phyloP scores from a whole-genome alignment of 2,113 vertebrate species.

The Lagopus leucura region DNA sequence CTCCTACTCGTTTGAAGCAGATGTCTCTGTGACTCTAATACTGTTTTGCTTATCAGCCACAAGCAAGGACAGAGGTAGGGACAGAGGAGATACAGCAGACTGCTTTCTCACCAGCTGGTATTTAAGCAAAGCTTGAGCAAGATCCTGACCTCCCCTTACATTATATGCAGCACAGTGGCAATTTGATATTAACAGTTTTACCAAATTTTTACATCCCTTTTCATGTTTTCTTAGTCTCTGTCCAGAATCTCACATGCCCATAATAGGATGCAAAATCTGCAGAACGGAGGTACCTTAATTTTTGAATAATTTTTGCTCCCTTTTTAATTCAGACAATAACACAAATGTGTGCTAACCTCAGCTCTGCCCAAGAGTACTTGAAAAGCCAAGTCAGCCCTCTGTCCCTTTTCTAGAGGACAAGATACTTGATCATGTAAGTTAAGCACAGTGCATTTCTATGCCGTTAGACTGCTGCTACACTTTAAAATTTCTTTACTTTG shows the following conservation, averaged over 20 bases:
- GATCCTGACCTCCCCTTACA: background rate
- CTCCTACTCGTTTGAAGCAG: background rate
- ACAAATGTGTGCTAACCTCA: background rate
- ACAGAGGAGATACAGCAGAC: background rate
- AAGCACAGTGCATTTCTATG: background rate
- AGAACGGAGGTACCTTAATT: background rate
- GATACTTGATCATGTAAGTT: accelerated
- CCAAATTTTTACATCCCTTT: background rate
- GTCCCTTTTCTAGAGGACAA: background rate
- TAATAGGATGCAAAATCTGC: background rate
- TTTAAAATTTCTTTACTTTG: background rate
- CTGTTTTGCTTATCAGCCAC: background rate
- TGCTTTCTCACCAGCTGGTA: background rate
- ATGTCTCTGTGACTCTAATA: background rate
- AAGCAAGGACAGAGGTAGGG: background rate
- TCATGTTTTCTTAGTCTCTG: background rate
- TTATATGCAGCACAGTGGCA: background rate
- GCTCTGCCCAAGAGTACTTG: background rate
- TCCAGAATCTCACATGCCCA: too few species aligned
- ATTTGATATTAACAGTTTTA: background rate
- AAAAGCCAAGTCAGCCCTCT: background rate
- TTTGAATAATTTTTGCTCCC: background rate
- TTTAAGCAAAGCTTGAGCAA: background rate
- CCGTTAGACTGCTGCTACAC: background rate
- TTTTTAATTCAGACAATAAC: background rate